A percentile compares a stretch with the other conserved stretches of the same genome.
phyloP scores from a whole-genome alignment of 2,797 vertebrate genomes.

The Myiothlypis coronata region DNA sequence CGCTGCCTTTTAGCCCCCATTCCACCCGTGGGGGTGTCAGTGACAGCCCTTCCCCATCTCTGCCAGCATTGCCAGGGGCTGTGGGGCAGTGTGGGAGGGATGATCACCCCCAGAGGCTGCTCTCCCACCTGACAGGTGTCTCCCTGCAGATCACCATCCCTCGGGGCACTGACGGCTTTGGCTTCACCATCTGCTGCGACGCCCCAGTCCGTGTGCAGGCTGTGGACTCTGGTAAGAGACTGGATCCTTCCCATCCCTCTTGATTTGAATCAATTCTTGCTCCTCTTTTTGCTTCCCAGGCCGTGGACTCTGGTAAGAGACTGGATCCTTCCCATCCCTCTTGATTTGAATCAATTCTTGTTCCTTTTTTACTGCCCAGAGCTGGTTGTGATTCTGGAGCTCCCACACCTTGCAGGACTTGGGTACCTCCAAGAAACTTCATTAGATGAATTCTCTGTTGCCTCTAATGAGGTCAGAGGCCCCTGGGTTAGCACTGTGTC shows the following conservation, averaged over 20 bases:
- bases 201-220: conserved; percentile 94
- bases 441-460: background rate
- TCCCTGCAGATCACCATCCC: conserved; percentile 87
- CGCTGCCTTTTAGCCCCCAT: background rate
- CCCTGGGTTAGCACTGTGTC: background rate
- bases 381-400: background rate
- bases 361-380: background rate
- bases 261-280: background rate
- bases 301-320: conserved; percentile 85
- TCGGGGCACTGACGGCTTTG: conserved; percentile 91
- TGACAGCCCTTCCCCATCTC: background rate
- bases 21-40: fast-evolving
- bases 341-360: background rate
- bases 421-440: background rate
- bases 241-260: background rate
- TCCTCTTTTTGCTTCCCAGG: background rate
- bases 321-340: background rate
- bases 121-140: background rate
- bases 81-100: background rate
- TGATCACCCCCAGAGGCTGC: background rate
- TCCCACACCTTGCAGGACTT: background rate
- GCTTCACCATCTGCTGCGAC: conserved; percentile 97
- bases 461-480: background rate
- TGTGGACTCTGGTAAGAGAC: conserved; percentile 87
- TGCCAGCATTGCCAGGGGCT: background rate